Conservation (phyloP, 2,888 invertebrate genomes). For the Cataglyphis altisquamis region DNA sequence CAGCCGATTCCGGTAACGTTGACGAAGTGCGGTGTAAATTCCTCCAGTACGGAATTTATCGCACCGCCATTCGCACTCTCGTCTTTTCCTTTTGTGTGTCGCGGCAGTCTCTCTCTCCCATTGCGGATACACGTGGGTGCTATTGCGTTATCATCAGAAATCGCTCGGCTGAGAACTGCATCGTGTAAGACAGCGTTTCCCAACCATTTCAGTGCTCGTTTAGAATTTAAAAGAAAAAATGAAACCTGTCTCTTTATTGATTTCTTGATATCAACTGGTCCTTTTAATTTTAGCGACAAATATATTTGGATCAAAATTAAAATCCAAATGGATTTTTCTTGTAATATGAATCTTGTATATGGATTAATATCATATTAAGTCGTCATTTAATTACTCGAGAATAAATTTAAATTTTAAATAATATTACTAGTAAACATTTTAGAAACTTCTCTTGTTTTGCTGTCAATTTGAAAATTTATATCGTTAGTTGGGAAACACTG, state of each 20-base stretch:
- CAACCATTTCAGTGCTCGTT: not conserved
- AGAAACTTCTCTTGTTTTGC: not conserved
- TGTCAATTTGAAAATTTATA: not conserved
- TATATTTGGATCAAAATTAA: not conserved
- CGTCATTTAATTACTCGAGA: not conserved
- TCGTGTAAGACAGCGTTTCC: slow-evolving; percentile 7
- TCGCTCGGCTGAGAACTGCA: slow-evolving; percentile 26
- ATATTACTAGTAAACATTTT: not conserved
- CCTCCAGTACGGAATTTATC: slow-evolving; percentile 63
- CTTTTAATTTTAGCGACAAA: not conserved
- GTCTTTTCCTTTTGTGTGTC: slow-evolving; percentile 35
- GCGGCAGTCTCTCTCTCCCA: slow-evolving; percentile 15
- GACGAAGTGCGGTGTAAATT: slow-evolving; percentile 64
- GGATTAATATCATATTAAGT: not conserved
- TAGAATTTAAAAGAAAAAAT: not conserved
- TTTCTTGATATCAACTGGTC: not conserved
- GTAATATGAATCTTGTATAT: not conserved
- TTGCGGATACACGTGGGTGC: slow-evolving; percentile 6
- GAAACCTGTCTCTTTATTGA: not conserved
- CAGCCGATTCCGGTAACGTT: slow-evolving; percentile 64
- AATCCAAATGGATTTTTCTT: not conserved
- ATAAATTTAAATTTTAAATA: slow-evolving; percentile 2
- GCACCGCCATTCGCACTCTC: slow-evolving; percentile 56
- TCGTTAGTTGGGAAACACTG: not conserved
- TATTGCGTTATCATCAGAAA: slow-evolving; percentile 21